phyloP scores from a whole-genome alignment of 2,797 vertebrate species.

The Ataeniobius toweri region DNA sequence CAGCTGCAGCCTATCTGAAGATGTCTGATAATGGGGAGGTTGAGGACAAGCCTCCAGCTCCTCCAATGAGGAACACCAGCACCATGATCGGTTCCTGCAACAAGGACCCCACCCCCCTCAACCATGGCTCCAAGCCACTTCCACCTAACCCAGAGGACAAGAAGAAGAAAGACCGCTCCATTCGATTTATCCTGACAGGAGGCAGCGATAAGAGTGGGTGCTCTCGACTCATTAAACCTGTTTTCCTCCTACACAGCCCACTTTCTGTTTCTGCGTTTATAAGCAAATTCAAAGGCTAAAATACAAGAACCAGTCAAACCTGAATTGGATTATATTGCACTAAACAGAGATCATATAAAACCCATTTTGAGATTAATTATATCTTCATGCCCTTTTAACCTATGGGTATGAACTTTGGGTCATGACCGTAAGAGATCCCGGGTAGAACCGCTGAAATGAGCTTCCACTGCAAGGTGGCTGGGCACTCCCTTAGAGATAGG shows the following conservation, averaged over 20 bases:
- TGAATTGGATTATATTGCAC: too few relatives aligned
- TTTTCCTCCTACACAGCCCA: not conserved
- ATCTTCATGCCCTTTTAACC: too few relatives aligned
- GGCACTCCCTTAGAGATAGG: too few relatives aligned
- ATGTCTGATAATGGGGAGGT: constrained; percentile 96
- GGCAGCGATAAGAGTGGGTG: constrained; percentile 91
- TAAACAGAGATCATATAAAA: too few relatives aligned
- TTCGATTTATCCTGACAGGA: constrained; percentile 89
- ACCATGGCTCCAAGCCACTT: constrained; percentile 93
- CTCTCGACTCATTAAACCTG: not conserved
- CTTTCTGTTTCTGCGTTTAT: too few relatives aligned
- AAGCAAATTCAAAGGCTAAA: too few relatives aligned
- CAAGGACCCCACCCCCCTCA: constrained; percentile 87
- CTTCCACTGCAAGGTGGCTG: too few relatives aligned
- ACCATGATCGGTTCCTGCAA: constrained; percentile 90
- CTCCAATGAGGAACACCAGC: constrained; percentile 97
- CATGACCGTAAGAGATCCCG: too few relatives aligned
- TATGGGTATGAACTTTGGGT: too few relatives aligned
- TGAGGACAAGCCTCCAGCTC: constrained; percentile 95
- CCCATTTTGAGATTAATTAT: too few relatives aligned
- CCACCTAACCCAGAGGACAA: constrained; percentile 96
- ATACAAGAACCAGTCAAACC: too few relatives aligned
- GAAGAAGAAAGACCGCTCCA: constrained; percentile 93
- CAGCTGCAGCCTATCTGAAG: constrained; percentile 74
- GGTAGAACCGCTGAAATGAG: too few relatives aligned